These are phyloP conservation scores for Acheta domesticus DNA, from an alignment of 2,888 invertebrate species.

Conservation along the genomic window DNA sequence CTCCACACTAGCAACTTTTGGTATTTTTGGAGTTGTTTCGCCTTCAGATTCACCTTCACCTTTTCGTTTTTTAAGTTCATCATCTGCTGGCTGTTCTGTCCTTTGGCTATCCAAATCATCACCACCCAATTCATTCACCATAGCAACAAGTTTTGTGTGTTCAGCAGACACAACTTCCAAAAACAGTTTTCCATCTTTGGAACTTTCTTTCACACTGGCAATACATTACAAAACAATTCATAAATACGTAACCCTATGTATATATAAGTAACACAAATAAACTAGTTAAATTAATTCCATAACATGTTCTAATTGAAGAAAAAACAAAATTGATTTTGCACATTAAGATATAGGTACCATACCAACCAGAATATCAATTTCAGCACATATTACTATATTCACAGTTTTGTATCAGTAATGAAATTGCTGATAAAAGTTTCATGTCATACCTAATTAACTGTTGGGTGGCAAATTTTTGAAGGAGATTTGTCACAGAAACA, in stretches of 20 bases:
- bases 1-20: constrained; percentile 47
- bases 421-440: not conserved
- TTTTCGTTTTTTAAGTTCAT: constrained; percentile 50
- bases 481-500: constrained; percentile 64
- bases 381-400: no score
- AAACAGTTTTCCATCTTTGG: constrained; percentile 49
- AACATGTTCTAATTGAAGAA: no score
- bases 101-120: constrained; percentile 38
- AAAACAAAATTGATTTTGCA: no score
- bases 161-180: constrained; percentile 56
- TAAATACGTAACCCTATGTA: no score
- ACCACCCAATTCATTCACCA: constrained; percentile 48
- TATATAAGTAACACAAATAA: not conserved
- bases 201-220: constrained; percentile 50
- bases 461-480: constrained; percentile 76
- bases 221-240: not conserved
- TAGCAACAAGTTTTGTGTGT: constrained; percentile 56
- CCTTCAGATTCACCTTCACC: constrained; percentile 44
- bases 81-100: constrained; percentile 37
- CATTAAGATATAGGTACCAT: not conserved
- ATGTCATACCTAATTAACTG: constrained; percentile 58
- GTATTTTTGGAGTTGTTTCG: constrained; percentile 47
- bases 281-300: not conserved
- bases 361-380: no score
- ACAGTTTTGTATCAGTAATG: no score